A percentile compares a stretch with the other conserved stretches of the same genome.
Evolutionary conservation across 2,888 invertebrate species (phyloP).

Genomic region (Clostera curtula): DNA sequence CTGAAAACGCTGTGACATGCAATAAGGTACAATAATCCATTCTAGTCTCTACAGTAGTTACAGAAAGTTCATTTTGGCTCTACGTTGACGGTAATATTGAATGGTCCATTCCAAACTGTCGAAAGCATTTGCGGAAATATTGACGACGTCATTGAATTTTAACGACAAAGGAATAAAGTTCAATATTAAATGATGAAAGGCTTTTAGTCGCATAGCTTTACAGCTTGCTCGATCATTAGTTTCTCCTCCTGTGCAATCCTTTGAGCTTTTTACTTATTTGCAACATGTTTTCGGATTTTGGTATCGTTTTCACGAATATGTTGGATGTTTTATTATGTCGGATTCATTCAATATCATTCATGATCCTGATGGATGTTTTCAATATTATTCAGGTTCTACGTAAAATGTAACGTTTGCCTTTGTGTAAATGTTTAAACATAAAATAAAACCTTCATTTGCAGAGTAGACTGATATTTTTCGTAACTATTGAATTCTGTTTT

Average conservation of each 20-base stretch:
- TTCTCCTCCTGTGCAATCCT: constrained; percentile 6
- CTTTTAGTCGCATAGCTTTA: constrained; percentile 3
- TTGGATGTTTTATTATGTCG: constrained; percentile 9
- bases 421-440: too few species aligned
- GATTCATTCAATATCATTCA: background rate
- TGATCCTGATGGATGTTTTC: too few species aligned
- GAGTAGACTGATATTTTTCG: too few species aligned
- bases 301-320: constrained; percentile 3
- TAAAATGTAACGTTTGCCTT: too few species aligned
- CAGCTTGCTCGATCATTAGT: constrained; percentile 8
- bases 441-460: too few species aligned
- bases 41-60: too few species aligned
- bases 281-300: constrained; percentile 5
- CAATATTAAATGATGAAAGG: constrained; percentile 5
- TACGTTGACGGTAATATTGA: constrained; percentile 6
- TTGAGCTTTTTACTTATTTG: constrained; percentile 11
- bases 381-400: too few species aligned
- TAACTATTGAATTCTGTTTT: too few species aligned
- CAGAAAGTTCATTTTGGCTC: too few species aligned
- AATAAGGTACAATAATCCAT: too few species aligned
- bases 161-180: constrained; percentile 7
- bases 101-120: constrained; percentile 34
- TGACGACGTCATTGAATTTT: constrained; percentile 14
- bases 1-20: too few species aligned
- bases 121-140: constrained; percentile 32